Evolutionary conservation across 2,888 invertebrate species (phyloP).

Genomic region (Creontiades dilutus): DNA sequence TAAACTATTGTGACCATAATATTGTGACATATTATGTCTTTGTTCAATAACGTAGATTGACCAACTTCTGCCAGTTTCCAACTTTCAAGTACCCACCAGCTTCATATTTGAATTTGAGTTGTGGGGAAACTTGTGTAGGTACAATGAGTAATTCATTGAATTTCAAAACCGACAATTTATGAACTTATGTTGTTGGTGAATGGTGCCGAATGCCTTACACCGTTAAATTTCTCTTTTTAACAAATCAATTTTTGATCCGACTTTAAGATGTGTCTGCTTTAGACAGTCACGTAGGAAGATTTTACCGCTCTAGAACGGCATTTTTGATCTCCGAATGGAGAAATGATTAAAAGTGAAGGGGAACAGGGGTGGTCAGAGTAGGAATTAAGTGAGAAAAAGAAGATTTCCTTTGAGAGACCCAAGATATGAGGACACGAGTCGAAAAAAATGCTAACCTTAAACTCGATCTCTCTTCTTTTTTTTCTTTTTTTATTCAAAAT

Average conservation of each 20-base stretch:
- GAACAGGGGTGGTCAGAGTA: conserved; percentile 4
- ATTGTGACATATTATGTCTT: too few relatives aligned
- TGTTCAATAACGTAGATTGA: too few relatives aligned
- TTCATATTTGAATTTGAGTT: too few relatives aligned
- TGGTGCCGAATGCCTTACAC: conserved; percentile 16
- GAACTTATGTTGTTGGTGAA: too few relatives aligned
- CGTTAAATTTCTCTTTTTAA: background rate
- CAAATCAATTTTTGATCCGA: conserved; percentile 51
- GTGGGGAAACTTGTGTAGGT: too few relatives aligned
- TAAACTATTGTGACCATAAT: too few relatives aligned
- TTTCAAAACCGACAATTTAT: too few relatives aligned
- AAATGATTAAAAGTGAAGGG: conserved; percentile 38
- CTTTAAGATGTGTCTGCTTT: conserved; percentile 51
- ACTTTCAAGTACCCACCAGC: too few relatives aligned
- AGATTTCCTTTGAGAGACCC: background rate
- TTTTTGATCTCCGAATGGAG: conserved; percentile 53
- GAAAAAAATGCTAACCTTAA: background rate
- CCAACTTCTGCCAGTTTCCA: too few relatives aligned
- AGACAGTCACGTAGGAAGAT: conserved; percentile 59
- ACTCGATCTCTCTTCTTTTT: conserved; percentile 42
- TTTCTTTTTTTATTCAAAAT: conserved; percentile 46
- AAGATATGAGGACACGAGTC: background rate
- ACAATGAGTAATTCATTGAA: too few relatives aligned
- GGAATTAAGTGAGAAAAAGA: background rate
- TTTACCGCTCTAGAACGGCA: conserved; percentile 17